These are phyloP conservation scores for Rhynchotus rufescens DNA, from an alignment of 2,797 vertebrate species.

Conservation along the genomic window DNA sequence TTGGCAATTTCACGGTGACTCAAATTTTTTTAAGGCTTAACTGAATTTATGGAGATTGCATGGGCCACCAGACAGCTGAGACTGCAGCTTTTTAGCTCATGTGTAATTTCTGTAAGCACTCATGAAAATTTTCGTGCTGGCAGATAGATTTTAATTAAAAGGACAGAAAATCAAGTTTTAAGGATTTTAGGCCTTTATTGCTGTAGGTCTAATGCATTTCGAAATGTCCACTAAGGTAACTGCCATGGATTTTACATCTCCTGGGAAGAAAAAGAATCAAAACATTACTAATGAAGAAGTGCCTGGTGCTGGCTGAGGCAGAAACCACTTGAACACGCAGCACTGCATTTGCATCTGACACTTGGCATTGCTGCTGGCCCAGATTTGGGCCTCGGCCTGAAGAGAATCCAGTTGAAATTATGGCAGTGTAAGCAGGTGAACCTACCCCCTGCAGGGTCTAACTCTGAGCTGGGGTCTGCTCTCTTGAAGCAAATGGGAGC, in stretches of 20 bases:
- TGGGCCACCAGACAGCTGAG: neutral
- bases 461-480: neutral
- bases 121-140: neutral
- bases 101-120: neutral
- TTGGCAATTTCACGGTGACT: neutral
- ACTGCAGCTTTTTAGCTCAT: neutral
- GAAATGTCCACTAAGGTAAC: neutral
- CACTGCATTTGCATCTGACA: neutral
- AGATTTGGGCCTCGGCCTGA: neutral
- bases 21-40: conserved; percentile 26
- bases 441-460: neutral
- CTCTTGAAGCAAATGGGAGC: neutral
- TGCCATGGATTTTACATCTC: neutral
- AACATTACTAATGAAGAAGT: neutral
- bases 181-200: neutral
- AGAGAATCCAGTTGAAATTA: neutral
- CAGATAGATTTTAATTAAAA: conserved; percentile 41
- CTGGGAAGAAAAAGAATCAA: neutral
- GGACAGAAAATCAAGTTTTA: neutral
- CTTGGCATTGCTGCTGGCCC: neutral
- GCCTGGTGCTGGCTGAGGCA: neutral
- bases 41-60: conserved; percentile 29
- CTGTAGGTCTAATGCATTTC: neutral
- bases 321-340: neutral
- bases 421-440: neutral